A percentile compares a stretch with the other conserved stretches of the same genome.
phyloP scores from a whole-genome alignment of 2,888 invertebrate genomes.

The Hoplodrina ambigua region DNA sequence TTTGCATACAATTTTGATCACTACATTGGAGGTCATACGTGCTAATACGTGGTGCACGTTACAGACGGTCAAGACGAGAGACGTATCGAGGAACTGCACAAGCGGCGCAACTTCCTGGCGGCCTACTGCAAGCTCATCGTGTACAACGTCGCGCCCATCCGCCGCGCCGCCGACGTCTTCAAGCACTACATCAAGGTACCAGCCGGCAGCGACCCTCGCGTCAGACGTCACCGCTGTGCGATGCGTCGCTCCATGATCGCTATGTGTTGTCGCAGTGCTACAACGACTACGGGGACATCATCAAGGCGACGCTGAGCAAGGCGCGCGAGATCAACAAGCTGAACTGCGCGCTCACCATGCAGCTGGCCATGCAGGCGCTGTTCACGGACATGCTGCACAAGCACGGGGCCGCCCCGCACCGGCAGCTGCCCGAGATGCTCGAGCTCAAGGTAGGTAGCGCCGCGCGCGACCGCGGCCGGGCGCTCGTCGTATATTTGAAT shows the following conservation, averaged over 20 bases:
- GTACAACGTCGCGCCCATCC: conserved; percentile 98
- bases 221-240: too few relatives aligned
- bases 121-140: conserved; percentile 99
- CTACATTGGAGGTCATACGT: not conserved
- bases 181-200: conserved; percentile 98
- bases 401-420: conserved; percentile 82
- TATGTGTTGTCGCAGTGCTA: conserved; percentile 92
- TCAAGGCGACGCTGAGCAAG: conserved; percentile 98
- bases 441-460: conserved; percentile 93
- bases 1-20: conserved; percentile 7
- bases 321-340: conserved; percentile 99
- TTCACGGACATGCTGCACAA: conserved; percentile 93
- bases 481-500: too few relatives aligned
- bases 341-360: conserved; percentile 98
- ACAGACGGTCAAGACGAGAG: conserved; percentile 98
- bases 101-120: conserved; percentile 98
- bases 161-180: conserved; percentile 98
- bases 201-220: too few relatives aligned
- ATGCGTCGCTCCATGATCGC: not conserved
- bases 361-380: conserved; percentile 96
- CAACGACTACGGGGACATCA: conserved; percentile 99
- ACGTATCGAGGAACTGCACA: conserved; percentile 99
- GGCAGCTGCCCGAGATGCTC: conserved; percentile 95
- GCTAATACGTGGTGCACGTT: conserved; percentile 39
- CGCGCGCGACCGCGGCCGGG: too few relatives aligned